Conservation (phyloP, 1,140 invertebrate species). For the Pentalonia nigronervosa region DNA sequence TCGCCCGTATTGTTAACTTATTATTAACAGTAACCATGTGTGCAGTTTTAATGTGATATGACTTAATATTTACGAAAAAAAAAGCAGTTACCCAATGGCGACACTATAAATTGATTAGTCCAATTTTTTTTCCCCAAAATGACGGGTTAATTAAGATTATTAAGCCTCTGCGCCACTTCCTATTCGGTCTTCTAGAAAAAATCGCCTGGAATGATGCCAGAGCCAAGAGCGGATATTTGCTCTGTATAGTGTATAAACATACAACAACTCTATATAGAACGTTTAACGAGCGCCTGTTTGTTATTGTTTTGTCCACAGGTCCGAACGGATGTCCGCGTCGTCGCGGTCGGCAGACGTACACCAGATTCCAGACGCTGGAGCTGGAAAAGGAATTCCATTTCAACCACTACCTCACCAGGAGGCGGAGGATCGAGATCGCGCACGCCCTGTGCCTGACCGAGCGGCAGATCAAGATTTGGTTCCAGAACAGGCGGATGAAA, state of each 20-base stretch:
- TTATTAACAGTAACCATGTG: neutral
- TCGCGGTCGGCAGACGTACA: slow-evolving; percentile 94
- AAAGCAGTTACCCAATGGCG: neutral
- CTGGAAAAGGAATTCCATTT: slow-evolving; percentile 99
- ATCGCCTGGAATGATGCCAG: neutral
- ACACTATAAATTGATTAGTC: neutral
- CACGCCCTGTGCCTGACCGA: slow-evolving; percentile 95
- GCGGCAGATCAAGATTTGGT: slow-evolving; percentile 97
- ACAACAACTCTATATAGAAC: neutral
- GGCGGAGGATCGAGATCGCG: slow-evolving; percentile 95
- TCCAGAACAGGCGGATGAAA: slow-evolving; percentile 97
- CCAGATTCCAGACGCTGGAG: slow-evolving; percentile 91
- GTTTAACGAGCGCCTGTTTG: neutral
- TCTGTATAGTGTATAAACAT: neutral
- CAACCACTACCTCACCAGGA: slow-evolving; percentile 94
- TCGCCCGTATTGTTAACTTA: neutral
- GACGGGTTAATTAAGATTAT: neutral
- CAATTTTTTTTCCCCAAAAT: neutral
- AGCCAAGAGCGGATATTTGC: neutral
- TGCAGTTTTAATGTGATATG: neutral
- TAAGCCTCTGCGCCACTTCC: neutral
- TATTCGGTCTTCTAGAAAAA: neutral
- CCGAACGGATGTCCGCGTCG: slow-evolving; percentile 94
- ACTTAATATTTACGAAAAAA: neutral
- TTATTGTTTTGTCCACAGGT: slow-evolving; percentile 72